Evolutionary conservation across 2,888 invertebrate species (phyloP).

Genomic region (Chalcis sispes): DNA sequence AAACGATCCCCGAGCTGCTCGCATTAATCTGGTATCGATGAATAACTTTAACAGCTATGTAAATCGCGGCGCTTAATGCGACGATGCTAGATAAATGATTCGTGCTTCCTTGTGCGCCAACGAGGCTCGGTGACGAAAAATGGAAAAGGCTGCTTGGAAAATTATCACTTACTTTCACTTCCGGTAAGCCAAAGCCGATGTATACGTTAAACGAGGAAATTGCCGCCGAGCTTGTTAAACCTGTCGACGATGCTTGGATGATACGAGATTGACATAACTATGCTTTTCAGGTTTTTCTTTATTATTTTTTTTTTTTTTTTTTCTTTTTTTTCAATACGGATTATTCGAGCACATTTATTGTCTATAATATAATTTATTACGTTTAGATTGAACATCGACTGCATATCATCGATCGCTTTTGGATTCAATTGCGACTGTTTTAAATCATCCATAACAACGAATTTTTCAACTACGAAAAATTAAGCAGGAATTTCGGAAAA

Average conservation of each 20-base stretch:
- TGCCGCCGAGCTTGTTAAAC: constrained; percentile 54
- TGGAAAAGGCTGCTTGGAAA: constrained; percentile 66
- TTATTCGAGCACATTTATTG: background rate
- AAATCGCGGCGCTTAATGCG: constrained; percentile 59
- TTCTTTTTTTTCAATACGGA: background rate
- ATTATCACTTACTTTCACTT: constrained; percentile 69
- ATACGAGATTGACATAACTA: no score
- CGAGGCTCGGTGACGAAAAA: constrained; percentile 60
- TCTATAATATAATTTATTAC: background rate
- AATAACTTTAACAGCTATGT: constrained; percentile 65
- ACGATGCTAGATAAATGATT: constrained; percentile 61
- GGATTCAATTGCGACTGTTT: constrained; percentile 67
- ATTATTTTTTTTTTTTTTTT: no score
- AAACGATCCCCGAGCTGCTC: constrained; percentile 64
- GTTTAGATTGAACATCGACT: constrained; percentile 15
- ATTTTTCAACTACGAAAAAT: constrained; percentile 67
- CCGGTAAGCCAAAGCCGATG: constrained; percentile 66
- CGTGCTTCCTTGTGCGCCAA: constrained; percentile 57
- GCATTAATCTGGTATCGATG: constrained; percentile 61
- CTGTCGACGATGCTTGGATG: constrained; percentile 32
- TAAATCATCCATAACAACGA: constrained; percentile 66
- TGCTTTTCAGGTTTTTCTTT: no score
- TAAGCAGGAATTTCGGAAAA: constrained; percentile 44
- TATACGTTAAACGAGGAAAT: constrained; percentile 60
- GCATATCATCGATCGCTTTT: constrained; percentile 60